Evolutionary conservation across 2,888 invertebrate genomes (phyloP), one percentile per base, ranked within the genome.

Genomic region (Campoletis raptor): DNA sequence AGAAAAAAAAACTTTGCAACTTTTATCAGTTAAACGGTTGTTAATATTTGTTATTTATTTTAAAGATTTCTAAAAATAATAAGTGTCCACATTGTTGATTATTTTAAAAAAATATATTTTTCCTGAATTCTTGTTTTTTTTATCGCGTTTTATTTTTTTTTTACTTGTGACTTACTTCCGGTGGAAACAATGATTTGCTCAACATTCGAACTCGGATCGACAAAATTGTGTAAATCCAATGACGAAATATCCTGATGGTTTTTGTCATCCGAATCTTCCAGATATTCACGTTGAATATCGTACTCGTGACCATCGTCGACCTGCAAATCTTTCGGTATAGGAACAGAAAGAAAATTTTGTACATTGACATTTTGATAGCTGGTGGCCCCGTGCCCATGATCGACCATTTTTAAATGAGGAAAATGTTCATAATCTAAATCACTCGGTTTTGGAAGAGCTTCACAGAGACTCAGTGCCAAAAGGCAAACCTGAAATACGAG

Each of bases 301-400:
- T 76, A 69, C 42, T 72, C 81, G 73, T 83, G 57, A 18, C 87
- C 88, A 18, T 90, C 88, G 48, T 90, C 87, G 15, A 86, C 79
- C 57, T 81, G 87, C 4, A 88, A 86, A 40, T 90, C 84, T 3
- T 84, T 86, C 0, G 90, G 90, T 78, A 92, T 86, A 30, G 91
- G 90, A 40, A 92, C 89, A 1, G 90, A 90, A 15, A 88, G 89
- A 52, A 92, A 90, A 88, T 91, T 92, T 74, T 93, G 87, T 15
- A 92, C 85, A 10, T 92, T 89, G 21, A 93, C 91, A 54, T 93
- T 92, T 79, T 93, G 93, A 89, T 93, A 94, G 83, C 94, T 93
- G 30, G 92, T 93, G 4, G 93, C 94, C 52, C 92, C 93, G 66
- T 93, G 89, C 0, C 93, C 92, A 57, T 93, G 93, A 87, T 93